A percentile compares a stretch with the other conserved stretches of the same genome.
Conservation (phyloP, 2,888 invertebrate species). For the Lochmaea capreae region DNA sequence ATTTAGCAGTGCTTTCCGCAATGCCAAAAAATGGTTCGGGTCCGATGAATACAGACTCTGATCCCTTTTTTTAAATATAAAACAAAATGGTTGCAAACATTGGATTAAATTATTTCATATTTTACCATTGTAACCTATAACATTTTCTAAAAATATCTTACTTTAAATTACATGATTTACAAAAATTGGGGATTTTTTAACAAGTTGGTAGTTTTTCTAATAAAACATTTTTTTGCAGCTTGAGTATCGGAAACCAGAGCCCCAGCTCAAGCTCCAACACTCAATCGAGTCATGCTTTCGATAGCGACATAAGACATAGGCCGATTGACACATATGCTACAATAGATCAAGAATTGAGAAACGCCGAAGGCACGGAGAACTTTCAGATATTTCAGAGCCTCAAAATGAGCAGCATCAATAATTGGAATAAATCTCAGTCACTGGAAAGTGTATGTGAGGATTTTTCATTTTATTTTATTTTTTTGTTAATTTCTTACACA, state of each 20-base stretch:
- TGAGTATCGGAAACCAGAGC: slow-evolving; percentile 64
- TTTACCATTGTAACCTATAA: too few species aligned
- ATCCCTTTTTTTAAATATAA: too few species aligned
- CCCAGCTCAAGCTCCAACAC: slow-evolving; percentile 64
- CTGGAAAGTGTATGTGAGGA: slow-evolving; percentile 32
- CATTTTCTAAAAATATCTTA: too few species aligned
- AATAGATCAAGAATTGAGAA: slow-evolving; percentile 59
- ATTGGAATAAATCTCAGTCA: slow-evolving; percentile 29
- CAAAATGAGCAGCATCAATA: slow-evolving; percentile 45
- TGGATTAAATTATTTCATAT: too few species aligned
- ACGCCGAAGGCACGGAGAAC: slow-evolving; percentile 57
- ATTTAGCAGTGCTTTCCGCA: too few species aligned
- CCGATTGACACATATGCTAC: slow-evolving; percentile 55
- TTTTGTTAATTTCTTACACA: not conserved
- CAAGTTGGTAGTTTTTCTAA: too few species aligned
- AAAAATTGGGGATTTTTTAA: too few species aligned
- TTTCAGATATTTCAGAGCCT: slow-evolving; percentile 62
- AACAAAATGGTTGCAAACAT: too few species aligned
- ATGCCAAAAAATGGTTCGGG: too few species aligned
- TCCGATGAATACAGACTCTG: too few species aligned
- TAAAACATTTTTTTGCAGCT: slow-evolving; percentile 48
- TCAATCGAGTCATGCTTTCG: slow-evolving; percentile 60
- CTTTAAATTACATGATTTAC: too few species aligned
- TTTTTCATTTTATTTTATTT: slow-evolving; percentile 2
- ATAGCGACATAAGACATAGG: slow-evolving; percentile 58